Conservation (phyloP, 2,113 vertebrate genomes). For the Tympanuchus pallidicinctus region DNA sequence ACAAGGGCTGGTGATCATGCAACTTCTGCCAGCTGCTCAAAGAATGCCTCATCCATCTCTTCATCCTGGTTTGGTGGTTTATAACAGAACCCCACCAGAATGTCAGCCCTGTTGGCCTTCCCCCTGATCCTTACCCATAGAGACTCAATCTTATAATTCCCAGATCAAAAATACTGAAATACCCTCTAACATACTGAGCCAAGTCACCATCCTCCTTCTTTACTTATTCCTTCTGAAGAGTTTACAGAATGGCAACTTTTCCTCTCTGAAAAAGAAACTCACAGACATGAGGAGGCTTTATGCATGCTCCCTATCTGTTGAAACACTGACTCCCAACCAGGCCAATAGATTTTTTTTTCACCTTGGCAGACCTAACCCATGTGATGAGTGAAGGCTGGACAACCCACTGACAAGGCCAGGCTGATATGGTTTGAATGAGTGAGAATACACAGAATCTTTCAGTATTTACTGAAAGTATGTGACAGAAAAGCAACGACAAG, state of each 20-base stretch:
- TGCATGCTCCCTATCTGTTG: not conserved
- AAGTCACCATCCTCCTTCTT: too few relatives aligned
- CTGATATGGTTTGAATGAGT: not conserved
- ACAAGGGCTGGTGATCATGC: too few relatives aligned
- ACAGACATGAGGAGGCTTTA: not conserved
- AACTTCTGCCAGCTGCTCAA: too few relatives aligned
- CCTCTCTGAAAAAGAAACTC: not conserved
- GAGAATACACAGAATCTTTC: not conserved
- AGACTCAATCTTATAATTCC: too few relatives aligned
- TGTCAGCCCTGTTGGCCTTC: too few relatives aligned
- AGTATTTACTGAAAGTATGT: not conserved
- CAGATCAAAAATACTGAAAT: too few relatives aligned
- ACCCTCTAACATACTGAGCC: too few relatives aligned
- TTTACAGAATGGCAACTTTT: not conserved
- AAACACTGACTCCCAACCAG: not conserved
- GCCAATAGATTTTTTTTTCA: not conserved
- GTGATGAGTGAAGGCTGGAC: not conserved
- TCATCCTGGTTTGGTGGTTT: too few relatives aligned
- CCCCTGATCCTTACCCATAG: too few relatives aligned
- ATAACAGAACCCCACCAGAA: too few relatives aligned
- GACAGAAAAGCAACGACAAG: not conserved
- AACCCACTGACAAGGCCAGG: not conserved
- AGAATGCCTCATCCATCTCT: too few relatives aligned
- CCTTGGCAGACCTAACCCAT: not conserved
- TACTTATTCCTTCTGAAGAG: too few relatives aligned